phyloP scores from a whole-genome alignment of 2,797 vertebrate genomes.

The Sibirionetta formosa region DNA sequence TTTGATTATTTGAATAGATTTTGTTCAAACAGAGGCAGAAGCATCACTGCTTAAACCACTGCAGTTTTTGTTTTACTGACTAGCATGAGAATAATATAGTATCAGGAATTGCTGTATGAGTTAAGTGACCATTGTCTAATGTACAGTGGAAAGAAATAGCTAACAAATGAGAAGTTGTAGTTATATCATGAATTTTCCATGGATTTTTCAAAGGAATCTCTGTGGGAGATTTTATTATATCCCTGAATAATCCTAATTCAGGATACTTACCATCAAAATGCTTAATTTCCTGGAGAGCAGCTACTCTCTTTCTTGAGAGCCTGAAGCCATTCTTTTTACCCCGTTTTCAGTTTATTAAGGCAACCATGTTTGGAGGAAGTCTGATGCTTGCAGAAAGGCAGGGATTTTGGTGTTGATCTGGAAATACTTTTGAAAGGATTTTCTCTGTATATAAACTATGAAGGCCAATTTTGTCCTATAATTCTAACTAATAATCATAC shows the following conservation, averaged over 20 bases:
- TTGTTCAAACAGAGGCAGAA: constrained; percentile 30
- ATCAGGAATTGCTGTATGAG: constrained; percentile 31
- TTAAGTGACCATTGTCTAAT: constrained; percentile 62
- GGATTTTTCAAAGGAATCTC: constrained; percentile 59
- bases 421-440: background rate
- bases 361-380: background rate
- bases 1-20: constrained; percentile 58
- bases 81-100: constrained; percentile 23
- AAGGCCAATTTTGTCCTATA: background rate
- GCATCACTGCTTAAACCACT: constrained; percentile 31
- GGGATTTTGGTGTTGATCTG: background rate
- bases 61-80: constrained; percentile 42
- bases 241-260: constrained; percentile 51
- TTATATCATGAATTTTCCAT: constrained; percentile 69
- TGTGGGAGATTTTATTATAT: constrained; percentile 64
- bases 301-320: constrained; percentile 35
- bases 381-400: constrained; percentile 3
- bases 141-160: constrained; percentile 54
- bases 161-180: constrained; percentile 38
- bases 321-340: constrained; percentile 34
- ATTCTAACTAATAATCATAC: background rate
- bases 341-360: constrained; percentile 49
- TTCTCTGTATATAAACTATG: background rate
- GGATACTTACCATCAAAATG: constrained; percentile 40
- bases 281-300: constrained; percentile 51